A percentile compares a stretch with the other conserved stretches of the same genome.
These are phyloP conservation scores for Mormoops blainvillei DNA, from an alignment of 2,113 vertebrate genomes.

Conservation along the genomic window DNA sequence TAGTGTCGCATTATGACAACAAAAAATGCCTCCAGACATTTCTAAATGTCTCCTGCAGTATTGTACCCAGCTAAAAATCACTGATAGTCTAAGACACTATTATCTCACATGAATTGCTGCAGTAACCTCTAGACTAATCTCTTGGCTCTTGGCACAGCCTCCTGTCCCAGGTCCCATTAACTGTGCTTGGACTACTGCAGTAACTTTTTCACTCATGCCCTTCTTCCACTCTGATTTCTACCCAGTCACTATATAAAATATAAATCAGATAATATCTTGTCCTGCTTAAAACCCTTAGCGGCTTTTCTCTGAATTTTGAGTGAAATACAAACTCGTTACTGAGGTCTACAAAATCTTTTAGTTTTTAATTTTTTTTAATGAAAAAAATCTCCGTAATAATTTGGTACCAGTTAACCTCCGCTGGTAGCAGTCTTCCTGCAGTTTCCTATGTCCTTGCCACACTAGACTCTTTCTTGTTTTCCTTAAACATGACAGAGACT, in stretches of 20 bases:
- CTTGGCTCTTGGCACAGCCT: background rate
- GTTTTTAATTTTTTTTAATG: background rate
- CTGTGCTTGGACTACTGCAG: fast-evolving
- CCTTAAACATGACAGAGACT: background rate
- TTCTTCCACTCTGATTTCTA: background rate
- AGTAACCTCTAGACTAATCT: background rate
- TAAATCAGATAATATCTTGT: background rate
- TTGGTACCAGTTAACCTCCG: background rate
- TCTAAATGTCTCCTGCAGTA: background rate
- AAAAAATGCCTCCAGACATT: background rate
- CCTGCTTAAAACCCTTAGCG: background rate
- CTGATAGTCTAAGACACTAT: background rate
- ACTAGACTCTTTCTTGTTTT: background rate
- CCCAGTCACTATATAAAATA: background rate
- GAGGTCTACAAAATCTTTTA: background rate
- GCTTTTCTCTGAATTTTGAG: background rate
- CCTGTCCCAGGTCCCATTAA: background rate
- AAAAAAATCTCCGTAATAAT: background rate
- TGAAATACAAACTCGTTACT: background rate
- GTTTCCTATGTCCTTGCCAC: background rate
- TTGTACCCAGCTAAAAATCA: background rate
- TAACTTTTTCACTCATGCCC: background rate
- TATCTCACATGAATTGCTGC: background rate
- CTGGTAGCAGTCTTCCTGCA: background rate
- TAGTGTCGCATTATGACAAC: background rate